These are phyloP conservation scores for Sphaerophoria taeniata DNA, from an alignment of 2,888 invertebrate genomes.

Conservation along the genomic window DNA sequence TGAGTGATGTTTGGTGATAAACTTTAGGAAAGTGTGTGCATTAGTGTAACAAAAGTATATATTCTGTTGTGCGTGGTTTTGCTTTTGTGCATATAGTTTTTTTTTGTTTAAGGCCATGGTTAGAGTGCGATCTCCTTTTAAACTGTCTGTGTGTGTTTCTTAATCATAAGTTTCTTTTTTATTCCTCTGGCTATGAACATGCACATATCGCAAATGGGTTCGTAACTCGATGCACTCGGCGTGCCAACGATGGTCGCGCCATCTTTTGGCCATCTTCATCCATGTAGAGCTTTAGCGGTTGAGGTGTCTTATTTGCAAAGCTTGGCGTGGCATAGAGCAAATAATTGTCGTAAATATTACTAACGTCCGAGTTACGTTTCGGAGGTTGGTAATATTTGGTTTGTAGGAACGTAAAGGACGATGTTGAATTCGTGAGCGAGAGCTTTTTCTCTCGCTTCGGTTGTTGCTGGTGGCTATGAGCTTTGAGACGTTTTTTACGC, in stretches of 20 bases:
- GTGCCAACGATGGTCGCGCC: slow-evolving; percentile 71
- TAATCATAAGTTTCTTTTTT: slow-evolving; percentile 3
- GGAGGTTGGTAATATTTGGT: slow-evolving; percentile 78
- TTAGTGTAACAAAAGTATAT: slow-evolving; percentile 40
- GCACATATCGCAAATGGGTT: slow-evolving; percentile 82
- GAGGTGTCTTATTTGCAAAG: slow-evolving; percentile 54
- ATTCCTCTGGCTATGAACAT: slow-evolving; percentile 82
- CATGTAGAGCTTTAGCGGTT: slow-evolving; percentile 26
- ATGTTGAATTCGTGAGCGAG: slow-evolving; percentile 76
- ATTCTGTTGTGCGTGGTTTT: slow-evolving; percentile 61
- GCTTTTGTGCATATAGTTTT: slow-evolving; percentile 51
- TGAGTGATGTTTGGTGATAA: slow-evolving; percentile 49
- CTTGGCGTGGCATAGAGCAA: slow-evolving; percentile 79
- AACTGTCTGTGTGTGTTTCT: slow-evolving; percentile 19
- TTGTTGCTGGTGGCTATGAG: slow-evolving; percentile 71
- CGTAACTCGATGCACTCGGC: slow-evolving; percentile 79
- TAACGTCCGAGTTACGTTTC: slow-evolving; percentile 81
- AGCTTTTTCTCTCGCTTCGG: slow-evolving; percentile 68
- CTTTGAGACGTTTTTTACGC: slow-evolving; percentile 80
- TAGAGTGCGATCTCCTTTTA: slow-evolving; percentile 54
- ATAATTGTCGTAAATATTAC: slow-evolving; percentile 81
- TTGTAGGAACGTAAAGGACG: slow-evolving; percentile 81
- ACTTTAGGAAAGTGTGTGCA: slow-evolving; percentile 17
- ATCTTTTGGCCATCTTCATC: slow-evolving; percentile 37
- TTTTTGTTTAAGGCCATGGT: slow-evolving; percentile 55